These are phyloP conservation scores for Drosophila monieri DNA, from an alignment of 2,888 invertebrate genomes.

Conservation along the genomic window DNA sequence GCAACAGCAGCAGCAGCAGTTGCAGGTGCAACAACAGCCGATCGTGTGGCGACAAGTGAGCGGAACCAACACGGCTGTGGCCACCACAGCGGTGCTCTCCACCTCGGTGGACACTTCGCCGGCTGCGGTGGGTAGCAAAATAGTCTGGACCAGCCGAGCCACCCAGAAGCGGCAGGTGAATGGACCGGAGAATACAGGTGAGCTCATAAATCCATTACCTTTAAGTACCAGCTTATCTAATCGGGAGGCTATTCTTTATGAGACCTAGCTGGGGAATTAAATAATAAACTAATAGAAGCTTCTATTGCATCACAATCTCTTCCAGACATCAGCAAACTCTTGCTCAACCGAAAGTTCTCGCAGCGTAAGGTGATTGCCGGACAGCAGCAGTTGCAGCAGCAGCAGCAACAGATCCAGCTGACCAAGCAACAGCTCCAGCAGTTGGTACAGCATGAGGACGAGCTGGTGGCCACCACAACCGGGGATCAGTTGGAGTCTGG, in stretches of 20 bases:
- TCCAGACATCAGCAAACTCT: slow-evolving; percentile 81
- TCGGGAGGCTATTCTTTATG: not conserved
- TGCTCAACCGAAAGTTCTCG: slow-evolving; percentile 81
- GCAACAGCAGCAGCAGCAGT: slow-evolving; percentile 66
- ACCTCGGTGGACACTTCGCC: slow-evolving; percentile 69
- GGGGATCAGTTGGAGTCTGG: slow-evolving; percentile 52
- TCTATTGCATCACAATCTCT: slow-evolving; percentile 5
- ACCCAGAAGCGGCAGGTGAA: slow-evolving; percentile 81
- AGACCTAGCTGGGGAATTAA: not conserved
- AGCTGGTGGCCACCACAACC: slow-evolving; percentile 57
- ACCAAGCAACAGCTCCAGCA: slow-evolving; percentile 77
- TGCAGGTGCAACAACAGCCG: slow-evolving; percentile 68
- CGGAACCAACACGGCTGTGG: slow-evolving; percentile 70
- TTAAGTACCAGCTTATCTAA: not conserved
- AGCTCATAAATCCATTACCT: slow-evolving; percentile 8
- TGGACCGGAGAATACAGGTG: slow-evolving; percentile 82
- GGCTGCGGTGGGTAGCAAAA: slow-evolving; percentile 77
- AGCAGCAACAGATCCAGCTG: slow-evolving; percentile 80
- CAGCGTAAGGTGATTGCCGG: slow-evolving; percentile 80
- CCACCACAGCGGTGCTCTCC: slow-evolving; percentile 71
- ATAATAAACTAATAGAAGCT: not conserved
- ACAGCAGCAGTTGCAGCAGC: slow-evolving; percentile 75
- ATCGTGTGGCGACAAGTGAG: slow-evolving; percentile 82
- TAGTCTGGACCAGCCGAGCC: slow-evolving; percentile 80
- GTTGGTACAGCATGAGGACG: slow-evolving; percentile 75